phyloP scores from a whole-genome alignment of 2,888 invertebrate genomes.

The Busseola fusca region DNA sequence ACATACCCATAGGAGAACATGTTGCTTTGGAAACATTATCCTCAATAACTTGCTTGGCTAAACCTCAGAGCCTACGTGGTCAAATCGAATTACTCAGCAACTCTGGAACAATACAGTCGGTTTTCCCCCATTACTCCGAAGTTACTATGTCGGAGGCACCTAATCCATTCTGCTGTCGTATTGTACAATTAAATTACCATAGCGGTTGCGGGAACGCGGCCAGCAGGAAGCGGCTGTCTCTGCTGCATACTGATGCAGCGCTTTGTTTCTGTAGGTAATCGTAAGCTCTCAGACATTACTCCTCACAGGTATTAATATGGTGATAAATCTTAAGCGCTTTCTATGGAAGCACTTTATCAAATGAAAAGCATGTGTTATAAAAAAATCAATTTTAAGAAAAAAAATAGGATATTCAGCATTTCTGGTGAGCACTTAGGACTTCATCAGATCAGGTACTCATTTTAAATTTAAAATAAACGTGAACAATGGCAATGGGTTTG shows the following conservation, averaged over 20 bases:
- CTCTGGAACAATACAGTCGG: constrained; percentile 66
- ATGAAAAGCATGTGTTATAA: not conserved
- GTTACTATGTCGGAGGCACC: constrained; percentile 64
- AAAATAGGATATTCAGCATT: not conserved
- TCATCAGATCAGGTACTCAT: not conserved
- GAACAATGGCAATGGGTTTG: not conserved
- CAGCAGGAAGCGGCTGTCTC: constrained; percentile 79
- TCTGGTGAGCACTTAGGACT: not conserved
- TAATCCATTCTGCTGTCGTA: constrained; percentile 73
- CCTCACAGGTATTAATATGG: constrained; percentile 30
- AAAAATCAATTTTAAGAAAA: not conserved
- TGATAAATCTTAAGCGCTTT: constrained; percentile 25
- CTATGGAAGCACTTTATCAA: not conserved
- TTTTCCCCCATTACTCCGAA: constrained; percentile 69
- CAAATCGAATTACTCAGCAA: constrained; percentile 55
- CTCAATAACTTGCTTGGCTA: constrained; percentile 33
- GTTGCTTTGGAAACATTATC: constrained; percentile 35
- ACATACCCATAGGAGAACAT: not conserved
- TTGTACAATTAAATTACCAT: constrained; percentile 85
- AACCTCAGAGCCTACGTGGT: constrained; percentile 34
- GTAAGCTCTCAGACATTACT: constrained; percentile 41
- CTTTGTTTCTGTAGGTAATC: constrained; percentile 60
- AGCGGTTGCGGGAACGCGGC: constrained; percentile 81
- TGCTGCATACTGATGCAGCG: constrained; percentile 80
- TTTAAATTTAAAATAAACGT: not conserved